phyloP scores from a whole-genome alignment of 1,140 invertebrate species.

The Physella acuta region DNA sequence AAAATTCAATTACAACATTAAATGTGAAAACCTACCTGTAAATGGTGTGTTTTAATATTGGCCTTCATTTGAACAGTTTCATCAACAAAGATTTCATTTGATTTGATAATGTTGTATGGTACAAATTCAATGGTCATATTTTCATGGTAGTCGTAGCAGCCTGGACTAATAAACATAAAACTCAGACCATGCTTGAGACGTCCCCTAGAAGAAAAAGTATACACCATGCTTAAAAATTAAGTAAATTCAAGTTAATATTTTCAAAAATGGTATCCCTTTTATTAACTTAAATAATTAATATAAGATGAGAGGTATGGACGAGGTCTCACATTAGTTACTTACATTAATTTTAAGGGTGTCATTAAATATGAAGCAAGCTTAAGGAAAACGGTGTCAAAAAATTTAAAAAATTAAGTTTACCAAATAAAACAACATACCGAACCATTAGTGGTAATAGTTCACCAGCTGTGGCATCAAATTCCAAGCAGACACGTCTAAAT shows the following conservation, averaged over 20 bases:
- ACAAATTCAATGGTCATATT: not conserved
- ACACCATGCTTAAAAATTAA: too few species aligned
- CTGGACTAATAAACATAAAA: constrained; percentile 44
- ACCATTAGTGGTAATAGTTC: constrained; percentile 43
- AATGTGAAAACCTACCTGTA: not conserved
- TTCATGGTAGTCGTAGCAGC: constrained; percentile 25
- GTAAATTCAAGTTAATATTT: too few species aligned
- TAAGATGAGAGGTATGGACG: too few species aligned
- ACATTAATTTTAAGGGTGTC: too few species aligned
- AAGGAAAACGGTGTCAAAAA: too few species aligned
- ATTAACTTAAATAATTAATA: too few species aligned
- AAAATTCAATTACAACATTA: too few species aligned
- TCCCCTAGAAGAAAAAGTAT: constrained; percentile 35
- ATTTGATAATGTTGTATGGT: not conserved
- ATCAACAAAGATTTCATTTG: not conserved
- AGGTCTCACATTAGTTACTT: too few species aligned
- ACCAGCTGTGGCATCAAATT: constrained; percentile 34
- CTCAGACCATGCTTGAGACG: constrained; percentile 41
- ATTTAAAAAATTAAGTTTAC: too few species aligned
- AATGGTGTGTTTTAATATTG: not conserved
- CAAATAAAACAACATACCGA: constrained; percentile 36
- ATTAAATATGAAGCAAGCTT: too few species aligned
- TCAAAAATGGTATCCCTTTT: too few species aligned
- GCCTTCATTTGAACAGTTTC: not conserved
- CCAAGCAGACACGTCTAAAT: not conserved